Base-by-base conservation (phyloP, 2,888 invertebrate species). In the Apomyelois bistriatella region DNA sequence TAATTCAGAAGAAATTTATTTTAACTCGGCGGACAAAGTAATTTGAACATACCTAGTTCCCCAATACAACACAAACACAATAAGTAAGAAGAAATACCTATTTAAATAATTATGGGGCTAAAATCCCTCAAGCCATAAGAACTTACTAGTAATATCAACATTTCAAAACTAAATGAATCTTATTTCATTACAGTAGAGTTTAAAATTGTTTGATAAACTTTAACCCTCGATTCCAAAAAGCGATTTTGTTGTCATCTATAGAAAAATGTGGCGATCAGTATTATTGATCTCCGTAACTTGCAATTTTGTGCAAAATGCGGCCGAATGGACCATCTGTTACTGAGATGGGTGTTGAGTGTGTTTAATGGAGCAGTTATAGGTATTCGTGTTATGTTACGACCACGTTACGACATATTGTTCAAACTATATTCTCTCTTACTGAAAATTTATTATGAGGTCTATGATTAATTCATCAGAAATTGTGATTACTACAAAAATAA, bases 221-320 rank as follows among this genome's bases (percentile, higher is more conserved):
- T 28, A 28, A 48, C 48, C 38, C 48, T 48, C 37, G 28, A 37
- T 37, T 38, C 17, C 22, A 10, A 48, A 48, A 38, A 22, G 48
- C 38, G 38, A 48, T 48, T 38, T 32, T 15, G 46, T 32, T 46
- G 46, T 32, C 46, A 46, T 46, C 46, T 32, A 32, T 16, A 46
- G 46, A 46, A 46, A 46, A 46, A 46, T 46, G 38, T 28, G 38
- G 28, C 22, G 28, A 38, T 48, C 48, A 38, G 35, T 46, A 10
- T 37, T 48, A 37, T 37, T 48, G 38, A 48, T 37, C 48, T 37
- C 6, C 10, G 13, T 10, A 13, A 12, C 37, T 38, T 48, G 37
- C 37, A 37, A 48, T 48, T 48, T 48, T 48, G 48, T 38, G 48
- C 48, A 48, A 37, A 48, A n/a, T 38, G 48, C 22, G 48, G 15